Evolutionary conservation across 64 coral and sea anemone genomes (phyloP).

Genomic region (Montipora cactus): DNA sequence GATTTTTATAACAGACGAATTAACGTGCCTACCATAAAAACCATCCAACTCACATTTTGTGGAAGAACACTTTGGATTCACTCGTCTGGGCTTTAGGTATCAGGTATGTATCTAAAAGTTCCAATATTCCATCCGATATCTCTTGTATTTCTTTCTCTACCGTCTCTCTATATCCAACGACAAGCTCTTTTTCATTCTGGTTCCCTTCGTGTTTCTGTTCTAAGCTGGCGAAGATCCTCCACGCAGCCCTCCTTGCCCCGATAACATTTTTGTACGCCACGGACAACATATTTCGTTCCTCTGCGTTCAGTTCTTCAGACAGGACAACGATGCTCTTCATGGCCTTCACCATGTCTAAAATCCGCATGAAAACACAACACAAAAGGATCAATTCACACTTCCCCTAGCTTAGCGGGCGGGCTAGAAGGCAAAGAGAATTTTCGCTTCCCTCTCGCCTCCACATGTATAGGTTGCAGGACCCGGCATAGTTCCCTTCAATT

Average conservation of each 20-base stretch:
- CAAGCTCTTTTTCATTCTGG: conserved; percentile 34
- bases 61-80: conserved; percentile 81
- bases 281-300: conserved; percentile 96
- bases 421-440: too few relatives aligned
- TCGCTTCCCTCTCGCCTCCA: too few relatives aligned
- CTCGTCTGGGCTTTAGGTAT: conserved; percentile 2
- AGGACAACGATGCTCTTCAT: conserved; percentile 93
- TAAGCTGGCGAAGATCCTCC: conserved; percentile 85
- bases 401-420: too few relatives aligned
- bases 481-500: too few relatives aligned
- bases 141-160: conserved; percentile 79
- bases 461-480: too few relatives aligned
- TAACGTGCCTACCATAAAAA: neutral
- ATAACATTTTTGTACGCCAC: conserved; percentile 99
- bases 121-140: conserved; percentile 74
- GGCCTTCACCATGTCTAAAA: conserved; percentile 80
- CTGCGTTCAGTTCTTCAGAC: conserved; percentile 69
- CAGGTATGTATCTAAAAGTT: conserved; percentile 66
- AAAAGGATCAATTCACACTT: neutral
- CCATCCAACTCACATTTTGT: conserved; percentile 76
- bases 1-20: too few relatives aligned
- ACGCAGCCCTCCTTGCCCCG: conserved; percentile 91
- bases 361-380: neutral
- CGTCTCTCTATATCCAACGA: conserved; percentile 48
- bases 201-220: conserved; percentile 73